Percentiles rank a stretch among this genome's conserved stretches.
Evolutionary conservation across 35 echinoderm and acorn worm species (phyloP).

Genomic region (Strongylocentrotus purpuratus): DNA sequence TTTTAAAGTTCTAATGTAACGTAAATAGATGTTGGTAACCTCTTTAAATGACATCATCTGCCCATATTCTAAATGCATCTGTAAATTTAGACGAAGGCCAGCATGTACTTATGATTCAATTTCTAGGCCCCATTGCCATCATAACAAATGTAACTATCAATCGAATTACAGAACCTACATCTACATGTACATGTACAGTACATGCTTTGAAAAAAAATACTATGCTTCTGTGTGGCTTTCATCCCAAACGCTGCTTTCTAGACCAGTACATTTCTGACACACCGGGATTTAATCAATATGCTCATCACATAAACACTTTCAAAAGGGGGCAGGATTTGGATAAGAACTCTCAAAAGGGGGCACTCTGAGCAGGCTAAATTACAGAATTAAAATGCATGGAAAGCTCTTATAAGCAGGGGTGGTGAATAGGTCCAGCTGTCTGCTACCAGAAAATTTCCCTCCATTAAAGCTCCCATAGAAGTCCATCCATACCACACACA

Average conservation of each 20-base stretch:
- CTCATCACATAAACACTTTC: neutral
- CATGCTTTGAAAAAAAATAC: no score
- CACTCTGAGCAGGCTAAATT: neutral
- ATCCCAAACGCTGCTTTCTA: neutral
- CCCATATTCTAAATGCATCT: no score
- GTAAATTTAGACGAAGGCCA: no score
- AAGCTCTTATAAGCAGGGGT: neutral
- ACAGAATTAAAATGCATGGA: neutral
- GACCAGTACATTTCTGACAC: neutral
- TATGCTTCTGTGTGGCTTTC: neutral
- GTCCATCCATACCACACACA: neutral
- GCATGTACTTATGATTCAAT: no score
- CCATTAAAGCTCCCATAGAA: neutral
- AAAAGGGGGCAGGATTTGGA: neutral
- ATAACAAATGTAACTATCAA: neutral
- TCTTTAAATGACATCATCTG: no score
- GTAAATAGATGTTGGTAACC: no score
- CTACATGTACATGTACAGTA: no score
- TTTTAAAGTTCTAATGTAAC: no score
- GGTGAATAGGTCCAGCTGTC: neutral
- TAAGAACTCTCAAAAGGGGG: neutral
- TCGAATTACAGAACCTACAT: neutral
- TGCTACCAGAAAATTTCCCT: neutral
- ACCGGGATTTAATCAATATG: neutral
- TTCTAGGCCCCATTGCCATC: no score